Conservation (phyloP, 2,797 vertebrate species). For the Peromyscus melanophrys region DNA sequence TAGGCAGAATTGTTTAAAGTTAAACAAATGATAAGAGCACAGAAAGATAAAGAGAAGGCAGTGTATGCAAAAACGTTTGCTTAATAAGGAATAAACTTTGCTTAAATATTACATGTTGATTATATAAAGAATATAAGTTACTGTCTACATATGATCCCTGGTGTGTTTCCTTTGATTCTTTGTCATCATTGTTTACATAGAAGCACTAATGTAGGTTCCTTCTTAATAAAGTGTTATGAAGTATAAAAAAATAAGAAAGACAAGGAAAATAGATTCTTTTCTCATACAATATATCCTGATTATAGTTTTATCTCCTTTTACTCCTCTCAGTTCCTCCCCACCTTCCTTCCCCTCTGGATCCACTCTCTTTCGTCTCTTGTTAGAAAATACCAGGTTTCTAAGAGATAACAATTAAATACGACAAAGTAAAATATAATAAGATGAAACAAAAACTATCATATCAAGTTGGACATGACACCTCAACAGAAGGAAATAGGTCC, state of each 20-base stretch:
- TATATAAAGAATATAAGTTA: neutral
- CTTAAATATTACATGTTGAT: neutral
- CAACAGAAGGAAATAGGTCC: neutral
- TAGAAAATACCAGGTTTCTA: neutral
- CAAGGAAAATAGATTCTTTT: neutral
- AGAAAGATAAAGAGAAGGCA: neutral
- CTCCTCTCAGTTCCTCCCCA: neutral
- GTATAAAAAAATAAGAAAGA: neutral
- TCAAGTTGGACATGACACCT: neutral
- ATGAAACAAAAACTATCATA: neutral
- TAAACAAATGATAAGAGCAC: neutral
- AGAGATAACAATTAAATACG: neutral
- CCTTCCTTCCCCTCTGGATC: neutral
- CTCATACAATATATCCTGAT: neutral
- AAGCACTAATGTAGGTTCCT: neutral
- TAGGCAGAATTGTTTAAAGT: conserved; percentile 74
- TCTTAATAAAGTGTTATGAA: neutral
- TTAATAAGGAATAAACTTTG: neutral
- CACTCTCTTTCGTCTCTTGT: neutral
- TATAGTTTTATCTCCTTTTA: neutral
- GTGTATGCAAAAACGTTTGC: neutral
- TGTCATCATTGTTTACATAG: neutral
- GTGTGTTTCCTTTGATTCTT: neutral
- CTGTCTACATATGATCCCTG: neutral
- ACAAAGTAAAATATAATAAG: neutral